A percentile compares a stretch with the other conserved stretches of the same genome.
Evolutionary conservation across 2,797 vertebrate genomes (phyloP).

Genomic region (Bradypus variegatus): DNA sequence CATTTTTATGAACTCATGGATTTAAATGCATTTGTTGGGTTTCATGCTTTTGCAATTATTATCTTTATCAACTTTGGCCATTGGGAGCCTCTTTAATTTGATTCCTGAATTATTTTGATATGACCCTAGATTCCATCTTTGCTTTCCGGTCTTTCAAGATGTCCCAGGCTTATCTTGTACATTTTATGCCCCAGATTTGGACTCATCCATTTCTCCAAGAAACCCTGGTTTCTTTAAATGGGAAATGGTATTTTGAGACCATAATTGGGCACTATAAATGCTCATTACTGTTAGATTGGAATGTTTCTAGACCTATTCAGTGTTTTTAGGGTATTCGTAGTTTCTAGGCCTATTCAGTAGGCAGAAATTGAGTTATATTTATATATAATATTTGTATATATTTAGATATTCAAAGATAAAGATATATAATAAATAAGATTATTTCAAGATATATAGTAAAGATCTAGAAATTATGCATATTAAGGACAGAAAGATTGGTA

Average conservation of each 20-base stretch:
- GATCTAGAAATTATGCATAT: neutral
- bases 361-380: neutral
- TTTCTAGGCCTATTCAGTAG: neutral
- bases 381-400: neutral
- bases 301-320: no score
- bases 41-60: neutral
- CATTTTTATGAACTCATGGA: neutral
- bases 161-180: neutral
- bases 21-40: neutral
- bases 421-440: neutral
- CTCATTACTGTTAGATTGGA: neutral
- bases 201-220: neutral
- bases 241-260: neutral
- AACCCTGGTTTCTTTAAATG: neutral
- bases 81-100: neutral
- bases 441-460: neutral
- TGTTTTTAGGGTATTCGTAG: no score
- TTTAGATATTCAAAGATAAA: neutral
- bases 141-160: neutral
- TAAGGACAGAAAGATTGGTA: neutral
- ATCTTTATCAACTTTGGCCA: neutral
- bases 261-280: neutral
- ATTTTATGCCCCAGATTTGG: neutral
- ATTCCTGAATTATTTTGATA: neutral
- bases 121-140: neutral